phyloP scores from a whole-genome alignment of 1,140 invertebrate species.

The Penaeus japonicus region DNA sequence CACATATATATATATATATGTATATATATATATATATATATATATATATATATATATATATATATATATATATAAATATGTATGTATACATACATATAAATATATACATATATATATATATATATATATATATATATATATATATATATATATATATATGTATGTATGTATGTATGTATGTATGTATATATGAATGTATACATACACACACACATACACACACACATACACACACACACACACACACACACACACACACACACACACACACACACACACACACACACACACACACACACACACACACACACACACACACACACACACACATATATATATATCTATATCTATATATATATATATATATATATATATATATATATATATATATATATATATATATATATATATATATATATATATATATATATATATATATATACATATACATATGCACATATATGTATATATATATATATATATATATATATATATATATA shows the following conservation, averaged over 20 bases:
- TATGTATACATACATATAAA: background rate
- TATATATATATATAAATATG: background rate
- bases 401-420: background rate
- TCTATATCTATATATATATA: too few species aligned
- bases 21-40: conserved; percentile 6
- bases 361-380: too few species aligned
- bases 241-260: too few species aligned
- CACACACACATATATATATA: too few species aligned
- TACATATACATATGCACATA: background rate
- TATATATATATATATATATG: background rate
- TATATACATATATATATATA: background rate
- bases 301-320: too few species aligned
- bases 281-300: too few species aligned
- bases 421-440: background rate
- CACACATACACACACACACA: too few species aligned
- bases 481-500: conserved; percentile 6
- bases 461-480: conserved; percentile 1
- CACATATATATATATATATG: background rate
- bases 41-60: conserved; percentile 6
- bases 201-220: too few species aligned
- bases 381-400: too few species aligned
- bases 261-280: too few species aligned
- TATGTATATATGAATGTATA: too few species aligned
- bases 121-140: background rate
- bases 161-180: background rate